Percentiles rank a stretch among this genome's conserved stretches.
Conservation (phyloP, 2,113 vertebrate genomes). For the Spea multiplicata region DNA sequence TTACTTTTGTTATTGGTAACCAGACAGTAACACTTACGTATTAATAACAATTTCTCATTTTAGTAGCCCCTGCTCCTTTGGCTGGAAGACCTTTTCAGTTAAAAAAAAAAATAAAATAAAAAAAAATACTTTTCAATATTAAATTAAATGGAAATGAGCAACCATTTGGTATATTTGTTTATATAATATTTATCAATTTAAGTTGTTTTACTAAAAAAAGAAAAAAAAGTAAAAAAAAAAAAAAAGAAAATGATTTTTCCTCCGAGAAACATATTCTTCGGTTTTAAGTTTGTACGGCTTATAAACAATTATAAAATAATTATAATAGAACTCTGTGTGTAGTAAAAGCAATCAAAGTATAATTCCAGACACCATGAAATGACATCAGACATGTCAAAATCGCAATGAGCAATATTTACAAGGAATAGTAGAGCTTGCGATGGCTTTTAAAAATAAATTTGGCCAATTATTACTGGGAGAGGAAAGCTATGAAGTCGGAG, state of each 20-base stretch:
- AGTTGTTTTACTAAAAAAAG: conserved; percentile 10
- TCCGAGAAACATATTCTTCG: conserved; percentile 71
- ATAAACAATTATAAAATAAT: conserved; percentile 80
- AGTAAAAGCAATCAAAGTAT: conserved; percentile 75
- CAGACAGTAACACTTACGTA: no score
- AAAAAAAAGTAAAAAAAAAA: background rate
- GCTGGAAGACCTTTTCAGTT: no score
- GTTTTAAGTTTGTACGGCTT: conserved; percentile 78
- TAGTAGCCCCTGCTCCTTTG: no score
- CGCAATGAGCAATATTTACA: conserved; percentile 80
- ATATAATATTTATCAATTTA: background rate
- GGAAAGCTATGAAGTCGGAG: conserved; percentile 63
- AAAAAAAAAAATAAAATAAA: no score
- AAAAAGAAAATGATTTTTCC: background rate
- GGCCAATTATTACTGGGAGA: conserved; percentile 70
- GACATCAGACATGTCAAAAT: conserved; percentile 74
- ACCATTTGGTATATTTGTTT: background rate
- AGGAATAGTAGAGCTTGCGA: conserved; percentile 73
- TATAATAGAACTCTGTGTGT: conserved; percentile 75
- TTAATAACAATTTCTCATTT: no score
- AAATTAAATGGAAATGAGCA: no score
- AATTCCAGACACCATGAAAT: conserved; percentile 73
- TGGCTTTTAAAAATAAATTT: conserved; percentile 77
- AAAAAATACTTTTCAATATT: no score
- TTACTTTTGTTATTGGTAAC: no score